Evolutionary conservation across 1,140 invertebrate species (phyloP), one percentile per base, ranked within the genome.

Genomic region (Melitaea cinxia): DNA sequence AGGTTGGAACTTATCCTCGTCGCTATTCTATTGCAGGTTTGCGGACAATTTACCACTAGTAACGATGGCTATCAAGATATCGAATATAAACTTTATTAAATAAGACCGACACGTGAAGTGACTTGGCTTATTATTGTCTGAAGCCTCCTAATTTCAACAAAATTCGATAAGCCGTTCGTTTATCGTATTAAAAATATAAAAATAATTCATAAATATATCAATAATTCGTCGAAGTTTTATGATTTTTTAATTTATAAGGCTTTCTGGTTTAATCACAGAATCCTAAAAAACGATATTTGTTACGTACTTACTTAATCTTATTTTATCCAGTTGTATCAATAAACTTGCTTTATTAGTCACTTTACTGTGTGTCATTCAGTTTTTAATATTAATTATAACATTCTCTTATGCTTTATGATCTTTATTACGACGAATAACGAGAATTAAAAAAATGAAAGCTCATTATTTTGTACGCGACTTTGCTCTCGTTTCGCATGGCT

Each of bases 391-490:
- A 23, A 23, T 23, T 45, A 45, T 39, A 15, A 39, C 12, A 37
- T 37, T n/a, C 10, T n/a, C 3, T 33, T 33, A 33, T 12, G 30
- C 30, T 33, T 12, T 12, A 1, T 4, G 35, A 14, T 4, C 35
- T 37, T 21, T 21, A 21, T 47, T 50, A 9, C 47, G 21, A 24
- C 3, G 21, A n/a, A 47, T 23, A 47, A 23, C 45, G 17, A 21
- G 45, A 10, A 26, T 50, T 19, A 50, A 24, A 24, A n/a, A 26
- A 50, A 50, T 28, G 17, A 45, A 45, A 45, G 39, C 19, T 21
- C 19, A 10, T 47, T 52, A 15, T 7, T 14, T 52, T 30, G 49
- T 30, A 30, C 23, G 19, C 42, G 17, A 23, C 19, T 47, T 47
- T 23, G 42, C 10, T 47, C 42, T 47, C 42, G 9, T 7, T 47